A percentile compares a stretch with the other conserved stretches of the same genome.
phyloP scores from a whole-genome alignment of 2,113 vertebrate species.

The Euleptes europaea region DNA sequence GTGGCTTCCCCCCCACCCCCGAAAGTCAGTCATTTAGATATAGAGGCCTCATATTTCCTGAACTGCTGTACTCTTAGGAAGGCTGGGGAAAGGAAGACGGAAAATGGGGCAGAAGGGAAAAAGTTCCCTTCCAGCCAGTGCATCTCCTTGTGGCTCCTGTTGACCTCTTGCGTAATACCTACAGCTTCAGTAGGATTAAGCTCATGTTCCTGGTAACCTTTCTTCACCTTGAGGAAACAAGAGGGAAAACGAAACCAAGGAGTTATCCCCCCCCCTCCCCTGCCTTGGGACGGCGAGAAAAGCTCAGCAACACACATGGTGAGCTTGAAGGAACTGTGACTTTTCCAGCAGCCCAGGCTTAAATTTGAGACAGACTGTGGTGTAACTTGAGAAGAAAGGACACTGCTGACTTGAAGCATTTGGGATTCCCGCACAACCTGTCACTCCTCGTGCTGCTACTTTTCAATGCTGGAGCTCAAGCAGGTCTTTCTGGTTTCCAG shows the following conservation, averaged over 20 bases:
- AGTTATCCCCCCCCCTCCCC: constrained; percentile 25
- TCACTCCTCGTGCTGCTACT: constrained; percentile 42
- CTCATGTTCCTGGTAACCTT: constrained; percentile 49
- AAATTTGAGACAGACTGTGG: constrained; percentile 54
- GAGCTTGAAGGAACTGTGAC: constrained; percentile 34
- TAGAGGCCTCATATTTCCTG: constrained; percentile 10
- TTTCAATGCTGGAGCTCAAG: constrained; percentile 53
- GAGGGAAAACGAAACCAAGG: constrained; percentile 1
- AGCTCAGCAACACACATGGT: constrained; percentile 31
- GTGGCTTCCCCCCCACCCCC: constrained; percentile 28
- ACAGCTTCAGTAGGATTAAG: not conserved
- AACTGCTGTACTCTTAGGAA: not conserved
- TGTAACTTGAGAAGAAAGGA: constrained; percentile 73
- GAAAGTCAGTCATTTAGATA: constrained; percentile 58
- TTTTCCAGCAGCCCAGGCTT: constrained; percentile 22
- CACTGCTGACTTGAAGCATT: constrained; percentile 45
- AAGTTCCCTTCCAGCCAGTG: not conserved
- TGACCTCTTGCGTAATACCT: not conserved
- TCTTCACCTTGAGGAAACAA: constrained; percentile 50
- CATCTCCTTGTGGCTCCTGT: constrained; percentile 20
- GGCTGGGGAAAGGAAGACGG: not conserved
- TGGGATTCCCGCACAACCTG: constrained; percentile 62
- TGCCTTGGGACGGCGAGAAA: constrained; percentile 31
- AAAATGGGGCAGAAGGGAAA: not conserved
- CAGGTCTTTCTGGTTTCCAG: constrained; percentile 70